Base-by-base conservation (phyloP, 2,113 vertebrate genomes). In the Arvicanthis niloticus region DNA sequence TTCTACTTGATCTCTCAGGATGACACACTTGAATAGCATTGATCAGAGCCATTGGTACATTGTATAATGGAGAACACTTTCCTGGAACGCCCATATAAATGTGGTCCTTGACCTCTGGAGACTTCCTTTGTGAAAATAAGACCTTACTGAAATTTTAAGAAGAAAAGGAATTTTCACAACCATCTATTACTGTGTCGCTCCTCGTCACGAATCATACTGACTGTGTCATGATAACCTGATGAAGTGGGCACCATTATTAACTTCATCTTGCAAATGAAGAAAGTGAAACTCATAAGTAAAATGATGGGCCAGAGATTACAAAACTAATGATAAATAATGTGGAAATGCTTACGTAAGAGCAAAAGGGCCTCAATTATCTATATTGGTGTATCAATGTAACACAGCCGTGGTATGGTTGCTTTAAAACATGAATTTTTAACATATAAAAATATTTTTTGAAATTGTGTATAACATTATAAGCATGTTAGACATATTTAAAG, bases 191-290 rank as follows among this genome's bases (percentile, higher is more conserved):
- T 78, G 24, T 89, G 76, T 72, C 76, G 51, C 22, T 91, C 26
- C 40, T 97, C 77, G 37, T 89, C 40, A 82, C 11, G 4, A 19
- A n/a, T 72, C 78, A 19, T 85, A 80, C 56, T 89, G 62, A 93
- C 72, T 92, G 42, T 91, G 73, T 91, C 67, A 51, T 60, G 86
- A 73, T 29, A 94, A 91, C 34, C 81, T 40, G 76, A 42, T 2
- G 17, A 73, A 86, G 42, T n/a, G n/a, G 29, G 19, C 40, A 73
- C 40, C 88, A 81, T 94, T 92, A 91, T 82, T 72, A 91, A 34
- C 65, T 68, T 92, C 60, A 86, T 76, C 91, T 84, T 84, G 11
- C 68, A 95, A 92, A 88, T 91, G 15, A 93, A 91, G 62, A 94
- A 53, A 87, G 7, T 80, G 40, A 58, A 53, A 17, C 13, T 88